Conservation (phyloP, 2,797 vertebrate genomes). For the Sylvia borin region DNA sequence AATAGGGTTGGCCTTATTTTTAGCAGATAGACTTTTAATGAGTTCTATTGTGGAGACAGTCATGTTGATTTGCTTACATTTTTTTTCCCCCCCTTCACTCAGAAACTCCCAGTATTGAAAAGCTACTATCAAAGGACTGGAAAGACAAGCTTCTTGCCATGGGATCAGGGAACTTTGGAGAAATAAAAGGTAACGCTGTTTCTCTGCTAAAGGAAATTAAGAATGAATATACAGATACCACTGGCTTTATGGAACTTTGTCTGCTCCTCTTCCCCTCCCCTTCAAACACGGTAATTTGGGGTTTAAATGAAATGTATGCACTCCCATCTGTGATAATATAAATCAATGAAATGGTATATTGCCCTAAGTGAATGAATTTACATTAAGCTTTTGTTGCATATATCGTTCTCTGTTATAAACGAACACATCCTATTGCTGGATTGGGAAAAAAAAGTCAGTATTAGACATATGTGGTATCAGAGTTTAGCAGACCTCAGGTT, state of each 20-base stretch:
- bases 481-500: background rate
- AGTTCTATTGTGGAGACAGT: slow-evolving; percentile 90
- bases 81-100: slow-evolving; percentile 73
- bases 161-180: slow-evolving; percentile 98
- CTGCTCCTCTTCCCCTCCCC: background rate
- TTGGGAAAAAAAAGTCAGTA: background rate
- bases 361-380: background rate
- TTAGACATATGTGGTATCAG: background rate
- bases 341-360: background rate
- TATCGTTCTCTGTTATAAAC: background rate
- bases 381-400: background rate
- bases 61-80: slow-evolving; percentile 83
- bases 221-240: slow-evolving; percentile 22
- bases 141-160: slow-evolving; percentile 99
- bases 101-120: slow-evolving; percentile 98
- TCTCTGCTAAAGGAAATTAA: slow-evolving; percentile 37
- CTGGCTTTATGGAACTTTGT: background rate
- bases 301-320: slow-evolving; percentile 3
- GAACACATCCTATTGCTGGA: background rate
- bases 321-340: background rate
- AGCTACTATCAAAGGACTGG: slow-evolving; percentile 99
- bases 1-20: slow-evolving; percentile 86
- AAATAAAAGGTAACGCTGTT: slow-evolving; percentile 94
- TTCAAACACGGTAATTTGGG: background rate
- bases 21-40: slow-evolving; percentile 96